Base-by-base conservation (phyloP, 2,888 invertebrate species). In the Sphecodes monilicornis region DNA sequence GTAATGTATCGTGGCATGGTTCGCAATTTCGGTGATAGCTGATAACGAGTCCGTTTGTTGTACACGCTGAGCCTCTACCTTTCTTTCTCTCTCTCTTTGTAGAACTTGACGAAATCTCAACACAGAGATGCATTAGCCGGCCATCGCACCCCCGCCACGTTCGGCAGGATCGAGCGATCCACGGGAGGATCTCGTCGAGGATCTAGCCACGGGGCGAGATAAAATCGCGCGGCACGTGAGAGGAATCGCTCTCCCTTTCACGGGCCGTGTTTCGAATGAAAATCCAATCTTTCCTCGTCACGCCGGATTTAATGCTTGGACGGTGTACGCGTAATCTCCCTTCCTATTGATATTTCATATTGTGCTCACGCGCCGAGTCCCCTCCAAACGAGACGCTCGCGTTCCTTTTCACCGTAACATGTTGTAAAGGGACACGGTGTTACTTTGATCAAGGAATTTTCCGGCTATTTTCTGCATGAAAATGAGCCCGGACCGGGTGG, bases 171-270 rank as follows among this genome's bases (percentile, higher is more conserved):
- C 66, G 66, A 66, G 36, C 84, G 80, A 88, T 86, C 76, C 76
- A 76, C 73, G 80, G 78, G 29, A 76, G 86, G 84, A 66, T 83
- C 86, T 78, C 60, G 76, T 46, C 76, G 72, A 41, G 72, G 80
- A 76, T 86, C 79, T 78, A 32, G 72, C 77, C 75, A 76, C 54
- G 50, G 68, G 60, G 69, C 54, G 60, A 86, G 88, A 90, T 90
- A 87, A 88, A 90, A 89, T 90, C 88, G 77, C 60, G 83, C 68
- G 41, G 74, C 64, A 87, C 88, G 88, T 88, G 89, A 90, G 89
- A 82, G 82, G 87, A 90, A 89, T 88, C 79, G 66, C 85, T 78
- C 70, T 82, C 82, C 84, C 87, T 89, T 76, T 84, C 80, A 79
- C 29, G 32, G 50, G 64, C 76, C 70, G 64, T 74, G 79, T 82